These are phyloP conservation scores for Hypolimnas misippus DNA, from an alignment of 2,888 invertebrate genomes.

Conservation along the genomic window DNA sequence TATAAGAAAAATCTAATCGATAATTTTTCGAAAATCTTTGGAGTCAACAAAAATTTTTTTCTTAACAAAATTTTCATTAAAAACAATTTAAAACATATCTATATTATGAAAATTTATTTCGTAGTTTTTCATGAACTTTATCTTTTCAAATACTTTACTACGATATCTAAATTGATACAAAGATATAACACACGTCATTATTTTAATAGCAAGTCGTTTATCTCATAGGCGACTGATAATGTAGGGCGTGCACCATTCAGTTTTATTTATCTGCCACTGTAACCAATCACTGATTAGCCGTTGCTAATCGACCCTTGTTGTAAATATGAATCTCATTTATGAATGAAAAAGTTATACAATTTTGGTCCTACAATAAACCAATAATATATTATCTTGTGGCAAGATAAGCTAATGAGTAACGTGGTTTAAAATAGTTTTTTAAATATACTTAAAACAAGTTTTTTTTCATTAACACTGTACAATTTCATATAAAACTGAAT, in stretches of 20 bases:
- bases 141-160: background rate
- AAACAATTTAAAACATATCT: too few relatives aligned
- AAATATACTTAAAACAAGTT: too few relatives aligned
- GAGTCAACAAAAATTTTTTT: too few relatives aligned
- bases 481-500: too few relatives aligned
- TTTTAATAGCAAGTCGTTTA: constrained; percentile 23
- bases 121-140: too few relatives aligned
- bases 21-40: too few relatives aligned
- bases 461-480: too few relatives aligned
- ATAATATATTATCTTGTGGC: background rate
- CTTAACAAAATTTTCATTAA: too few relatives aligned
- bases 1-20: too few relatives aligned
- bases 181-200: constrained; percentile 7
- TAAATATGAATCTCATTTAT: constrained; percentile 36
- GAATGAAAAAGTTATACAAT: constrained; percentile 17
- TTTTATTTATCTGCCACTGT: constrained; percentile 34
- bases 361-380: background rate
- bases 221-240: constrained; percentile 30
- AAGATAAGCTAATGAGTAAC: too few relatives aligned
- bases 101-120: too few relatives aligned
- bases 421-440: too few relatives aligned
- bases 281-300: constrained; percentile 62
- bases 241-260: constrained; percentile 25
- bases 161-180: background rate
- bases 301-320: constrained; percentile 57